Evolutionary conservation across 2,113 vertebrate species (phyloP), one percentile per base, ranked within the genome.

Genomic region (Saccopteryx bilineata): DNA sequence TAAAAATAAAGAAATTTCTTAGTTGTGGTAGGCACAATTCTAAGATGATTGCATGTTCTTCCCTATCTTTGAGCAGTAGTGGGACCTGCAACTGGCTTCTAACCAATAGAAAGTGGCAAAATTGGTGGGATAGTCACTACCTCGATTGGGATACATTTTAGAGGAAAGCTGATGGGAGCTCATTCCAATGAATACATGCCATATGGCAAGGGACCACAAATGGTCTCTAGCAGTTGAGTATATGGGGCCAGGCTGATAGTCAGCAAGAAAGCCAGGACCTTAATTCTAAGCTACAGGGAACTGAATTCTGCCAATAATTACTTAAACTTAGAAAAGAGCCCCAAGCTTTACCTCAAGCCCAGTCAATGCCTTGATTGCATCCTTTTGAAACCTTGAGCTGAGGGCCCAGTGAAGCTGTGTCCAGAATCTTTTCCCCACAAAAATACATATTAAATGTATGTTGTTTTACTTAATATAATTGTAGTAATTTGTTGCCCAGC

Each of bases 161-260:
- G 1, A 66, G 28, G 24, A 68, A 82, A 92, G 26, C 31, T 54
- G 23, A 56, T 15, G 11, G 2, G 39, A 66, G 23, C 5, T 68
- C 26, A 54, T 0, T 17, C 24, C 1, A 31, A 4, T 21, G 79
- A 95, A 39, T 14, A 28, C 2, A 33, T 74, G 17, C 23, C 21
- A 28, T 14, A 3, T 21, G 46, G 21, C 28, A 91, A 65, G 7
- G 10, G 60, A 48, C 13, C 52, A 1, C 12, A 21, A 66, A 56
- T 78, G 48, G 7, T 6, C 10, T 58, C 39, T 56, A 46, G 28
- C 12, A 39, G 0, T 9, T 76, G 17, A 61, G 10, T 3, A 9
- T 15, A 9, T 15, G 15, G 61, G 46, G 19, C 5, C 17, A 0
- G 0, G 26, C 0, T 46, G 28, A 58, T 1, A 68, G 17, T 14